phyloP scores from a whole-genome alignment of 2,797 vertebrate species.

The Helicolenus hilgendorfi region DNA sequence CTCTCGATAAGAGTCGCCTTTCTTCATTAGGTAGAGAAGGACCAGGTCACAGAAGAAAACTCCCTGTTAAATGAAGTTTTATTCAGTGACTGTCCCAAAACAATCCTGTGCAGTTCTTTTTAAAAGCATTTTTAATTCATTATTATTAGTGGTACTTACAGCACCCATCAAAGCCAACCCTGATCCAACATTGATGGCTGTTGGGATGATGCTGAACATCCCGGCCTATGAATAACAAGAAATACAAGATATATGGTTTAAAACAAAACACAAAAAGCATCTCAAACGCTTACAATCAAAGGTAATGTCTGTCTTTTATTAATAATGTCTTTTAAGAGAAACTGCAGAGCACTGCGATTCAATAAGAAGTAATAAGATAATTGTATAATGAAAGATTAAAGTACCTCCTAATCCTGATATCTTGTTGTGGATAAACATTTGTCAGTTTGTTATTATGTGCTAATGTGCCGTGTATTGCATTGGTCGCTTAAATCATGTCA shows the following conservation, averaged over 20 bases:
- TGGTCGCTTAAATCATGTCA: background rate
- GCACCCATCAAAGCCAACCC: constrained; percentile 94
- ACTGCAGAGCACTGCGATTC: background rate
- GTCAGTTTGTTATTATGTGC: background rate
- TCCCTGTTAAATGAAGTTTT: constrained; percentile 84
- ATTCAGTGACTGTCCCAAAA: background rate
- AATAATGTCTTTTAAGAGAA: background rate
- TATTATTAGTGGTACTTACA: constrained; percentile 87
- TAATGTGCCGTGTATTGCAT: background rate
- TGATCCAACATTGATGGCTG: constrained; percentile 93
- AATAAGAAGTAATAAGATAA: background rate
- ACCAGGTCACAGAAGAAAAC: constrained; percentile 95
- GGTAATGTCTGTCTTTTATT: background rate
- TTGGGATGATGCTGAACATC: constrained; percentile 94
- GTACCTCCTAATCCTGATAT: background rate
- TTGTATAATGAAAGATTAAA: background rate
- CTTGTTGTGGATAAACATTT: background rate
- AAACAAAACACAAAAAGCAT: background rate
- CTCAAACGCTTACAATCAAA: background rate
- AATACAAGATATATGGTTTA: background rate
- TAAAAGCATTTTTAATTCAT: background rate
- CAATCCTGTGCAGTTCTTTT: background rate
- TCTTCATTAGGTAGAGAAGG: constrained; percentile 93
- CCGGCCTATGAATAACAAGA: constrained; percentile 90
- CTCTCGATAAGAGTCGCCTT: constrained; percentile 91